Percentiles rank a stretch among this genome's conserved stretches.
Evolutionary conservation across 2,797 vertebrate species (phyloP).

Genomic region (Prunella strophiata): DNA sequence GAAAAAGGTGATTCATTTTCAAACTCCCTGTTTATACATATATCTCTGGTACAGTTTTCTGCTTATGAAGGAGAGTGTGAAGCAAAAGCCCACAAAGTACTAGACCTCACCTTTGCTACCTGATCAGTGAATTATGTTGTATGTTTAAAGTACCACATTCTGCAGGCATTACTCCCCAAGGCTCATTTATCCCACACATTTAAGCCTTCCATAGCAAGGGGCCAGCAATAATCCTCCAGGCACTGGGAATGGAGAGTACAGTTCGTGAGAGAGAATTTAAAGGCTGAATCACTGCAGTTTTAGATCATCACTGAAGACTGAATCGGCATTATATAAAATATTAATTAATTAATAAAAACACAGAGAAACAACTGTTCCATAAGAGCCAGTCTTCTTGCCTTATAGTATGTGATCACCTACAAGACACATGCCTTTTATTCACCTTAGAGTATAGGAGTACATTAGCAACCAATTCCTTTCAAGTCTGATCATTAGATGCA

Average conservation of each 20-base stretch:
- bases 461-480: neutral
- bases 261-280: neutral
- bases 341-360: neutral
- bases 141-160: neutral
- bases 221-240: neutral
- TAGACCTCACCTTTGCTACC: neutral
- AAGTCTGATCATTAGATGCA: neutral
- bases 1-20: neutral
- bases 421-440: neutral
- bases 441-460: neutral
- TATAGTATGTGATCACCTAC: neutral
- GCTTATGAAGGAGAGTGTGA: neutral
- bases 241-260: neutral
- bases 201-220: neutral
- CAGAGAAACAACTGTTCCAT: neutral
- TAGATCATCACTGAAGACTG: neutral
- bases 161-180: neutral
- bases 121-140: neutral
- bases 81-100: neutral
- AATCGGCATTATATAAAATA: neutral
- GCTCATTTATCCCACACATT: neutral
- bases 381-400: neutral
- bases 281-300: neutral
- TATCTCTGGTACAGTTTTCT: neutral
- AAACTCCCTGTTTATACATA: neutral